A percentile compares a stretch with the other conserved stretches of the same genome.
These are phyloP conservation scores for Apamea anceps DNA, from an alignment of 2,888 invertebrate species.

Conservation along the genomic window DNA sequence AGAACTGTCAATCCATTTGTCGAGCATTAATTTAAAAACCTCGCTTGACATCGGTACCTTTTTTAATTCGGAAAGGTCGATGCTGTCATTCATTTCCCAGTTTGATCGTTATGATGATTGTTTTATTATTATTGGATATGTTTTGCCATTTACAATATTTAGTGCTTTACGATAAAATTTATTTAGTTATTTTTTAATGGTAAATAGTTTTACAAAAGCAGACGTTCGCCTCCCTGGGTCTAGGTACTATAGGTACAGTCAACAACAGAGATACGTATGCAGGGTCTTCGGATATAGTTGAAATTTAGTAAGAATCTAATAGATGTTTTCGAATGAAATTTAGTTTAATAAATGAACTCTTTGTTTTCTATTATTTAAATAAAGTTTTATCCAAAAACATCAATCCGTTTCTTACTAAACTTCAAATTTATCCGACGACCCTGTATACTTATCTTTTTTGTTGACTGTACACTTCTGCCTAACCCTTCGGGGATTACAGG, in stretches of 20 bases:
- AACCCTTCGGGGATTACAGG: neutral
- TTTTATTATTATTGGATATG: constrained; percentile 15
- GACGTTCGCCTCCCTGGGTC: neutral
- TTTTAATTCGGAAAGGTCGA: neutral
- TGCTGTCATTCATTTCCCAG: constrained; percentile 20
- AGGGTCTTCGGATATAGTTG: too few species aligned
- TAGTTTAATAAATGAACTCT: too few species aligned
- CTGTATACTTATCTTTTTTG: too few species aligned
- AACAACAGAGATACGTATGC: too few species aligned
- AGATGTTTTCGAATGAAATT: too few species aligned
- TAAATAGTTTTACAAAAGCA: neutral
- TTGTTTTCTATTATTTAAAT: too few species aligned
- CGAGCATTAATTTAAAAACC: constrained; percentile 17
- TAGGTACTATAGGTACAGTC: neutral
- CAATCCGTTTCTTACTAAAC: too few species aligned
- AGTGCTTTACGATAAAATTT: neutral
- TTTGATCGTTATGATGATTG: constrained; percentile 7
- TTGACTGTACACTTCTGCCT: neutral
- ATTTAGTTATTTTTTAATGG: neutral
- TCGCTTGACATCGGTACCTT: neutral
- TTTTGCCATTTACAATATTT: neutral
- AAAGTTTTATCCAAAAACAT: too few species aligned
- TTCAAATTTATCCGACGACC: too few species aligned
- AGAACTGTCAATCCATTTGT: constrained; percentile 17
- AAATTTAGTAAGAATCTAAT: too few species aligned